phyloP scores from a whole-genome alignment of 2,113 vertebrate genomes.

The Electrona antarctica region DNA sequence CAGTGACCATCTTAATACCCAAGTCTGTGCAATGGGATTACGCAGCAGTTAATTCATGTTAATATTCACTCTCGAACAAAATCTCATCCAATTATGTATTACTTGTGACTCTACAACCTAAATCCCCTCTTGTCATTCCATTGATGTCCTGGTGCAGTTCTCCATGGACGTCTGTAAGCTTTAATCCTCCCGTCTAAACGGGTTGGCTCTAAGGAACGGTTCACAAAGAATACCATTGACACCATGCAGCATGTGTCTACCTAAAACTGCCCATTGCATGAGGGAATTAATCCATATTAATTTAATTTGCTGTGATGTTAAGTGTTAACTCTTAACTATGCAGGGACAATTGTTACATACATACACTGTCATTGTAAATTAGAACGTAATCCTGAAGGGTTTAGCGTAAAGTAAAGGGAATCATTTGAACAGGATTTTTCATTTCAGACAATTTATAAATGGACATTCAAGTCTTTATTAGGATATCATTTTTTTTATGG shows the following conservation, averaged over 20 bases:
- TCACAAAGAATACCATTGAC: conserved; percentile 46
- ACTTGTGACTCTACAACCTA: conserved; percentile 31
- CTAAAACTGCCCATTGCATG: conserved; percentile 4
- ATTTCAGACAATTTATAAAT: too few relatives aligned
- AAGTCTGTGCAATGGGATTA: conserved; percentile 29
- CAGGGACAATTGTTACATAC: too few relatives aligned
- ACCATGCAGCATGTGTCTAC: conserved; percentile 1
- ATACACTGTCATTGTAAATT: too few relatives aligned
- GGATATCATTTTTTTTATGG: too few relatives aligned
- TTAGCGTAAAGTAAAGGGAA: too few relatives aligned
- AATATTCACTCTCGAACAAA: conserved; percentile 42
- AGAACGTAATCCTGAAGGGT: too few relatives aligned
- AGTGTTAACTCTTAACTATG: too few relatives aligned
- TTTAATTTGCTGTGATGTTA: neutral
- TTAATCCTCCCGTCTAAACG: conserved; percentile 36
- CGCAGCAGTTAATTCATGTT: conserved; percentile 34
- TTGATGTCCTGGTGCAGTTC: conserved; percentile 42
- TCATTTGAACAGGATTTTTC: too few relatives aligned
- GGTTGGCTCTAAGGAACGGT: conserved; percentile 10
- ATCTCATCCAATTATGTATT: conserved; percentile 51
- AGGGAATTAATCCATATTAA: neutral
- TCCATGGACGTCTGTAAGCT: conserved; percentile 28
- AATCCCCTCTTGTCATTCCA: conserved; percentile 41
- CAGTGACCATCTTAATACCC: conserved; percentile 22
- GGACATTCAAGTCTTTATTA: too few relatives aligned